Evolutionary conservation across 2,113 vertebrate genomes (phyloP), one percentile per base, ranked within the genome.

Genomic region (Nymphicus hollandicus): DNA sequence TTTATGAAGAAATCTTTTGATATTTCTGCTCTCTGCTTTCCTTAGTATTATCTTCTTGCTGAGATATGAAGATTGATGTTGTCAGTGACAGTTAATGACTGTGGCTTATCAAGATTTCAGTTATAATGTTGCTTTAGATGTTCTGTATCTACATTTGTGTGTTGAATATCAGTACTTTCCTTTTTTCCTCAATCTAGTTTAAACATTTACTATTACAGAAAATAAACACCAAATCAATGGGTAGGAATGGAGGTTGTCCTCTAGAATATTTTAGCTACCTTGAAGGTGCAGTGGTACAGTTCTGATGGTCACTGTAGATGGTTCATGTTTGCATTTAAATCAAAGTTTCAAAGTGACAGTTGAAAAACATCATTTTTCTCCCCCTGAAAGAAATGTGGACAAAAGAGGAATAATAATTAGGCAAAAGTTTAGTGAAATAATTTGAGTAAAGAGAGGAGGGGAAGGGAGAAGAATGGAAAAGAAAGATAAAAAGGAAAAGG

Each of bases 261-360:
- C 22, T 56, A 24, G n/a, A 39, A 29, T 25, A n/a, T 37, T 56
- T 80, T 29, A 33, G 12, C 7, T n/a, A 33, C 9, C 6, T 37
- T 11, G 29, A 46, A 8, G 9, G 25, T 64, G 60, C 20, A 43
- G 49, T 10, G 22, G 24, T 49, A 3, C 2, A 2, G 28, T 69
- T 49, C 49, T 49, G 44, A 13, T n/a, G 55, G 41, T 74, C 3
- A 2, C 3, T 0, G 15, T 43, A 20, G 29, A 25, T 49, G 0
- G 2, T 33, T 86, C 25, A 1, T 5, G 4, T 17, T 47, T 81
- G 7, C 3, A 7, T 77, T 83, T 46, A 39, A 58, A 68, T 71
- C 13, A 13, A 86, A 70, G 35, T 58, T 86, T 58, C 49, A 47
- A 43, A 69, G 33, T 22, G 4, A 13, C 0, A 58, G 2, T 28